Evolutionary conservation across 1,140 invertebrate species (phyloP), one percentile per base, ranked within the genome.

Genomic region (Ruditapes philippinarum): DNA sequence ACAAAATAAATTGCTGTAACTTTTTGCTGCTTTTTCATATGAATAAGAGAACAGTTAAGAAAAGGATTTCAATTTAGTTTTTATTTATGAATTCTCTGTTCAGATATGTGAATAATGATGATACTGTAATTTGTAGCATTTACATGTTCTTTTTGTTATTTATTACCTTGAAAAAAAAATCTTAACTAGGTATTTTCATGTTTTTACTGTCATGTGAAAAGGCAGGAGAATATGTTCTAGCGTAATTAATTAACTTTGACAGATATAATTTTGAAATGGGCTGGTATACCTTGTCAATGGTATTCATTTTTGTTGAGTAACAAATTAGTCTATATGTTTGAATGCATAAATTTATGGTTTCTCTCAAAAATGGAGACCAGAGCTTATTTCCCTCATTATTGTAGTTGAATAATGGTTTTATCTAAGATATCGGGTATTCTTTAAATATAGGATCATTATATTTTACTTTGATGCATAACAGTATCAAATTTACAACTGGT

Each of bases 321-420:
- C 45, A 33, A 49, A 79, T 79, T 54, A 79, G 76, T 79, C 49
- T 57, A 49, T 28, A 79, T 54, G 42, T 79, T 57, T 79, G 49
- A 79, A 79, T 79, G 49, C 25, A 57, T 33, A 33, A 60, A 79
- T 49, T 49, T 79, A 79, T 79, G n/a, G 45, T 14, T 79, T 79
- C 49, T 19, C 49, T 79, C 68, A 73, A 73, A 73, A 73, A 31
- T 9, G 68, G 68, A 73, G 68, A 40, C 68, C 36, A 22, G 22
- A 38, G 40, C 40, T 38, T 38, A 25, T 45, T 45, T 38, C 28
- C 7, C 40, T 11, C 36, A 40, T 40, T 40, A 40, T 73, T 73
- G 0, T 25, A 36, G 36, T 73, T 73, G 68, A 73, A 38, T 73
- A 73, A 73, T 73, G 68, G 40, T 45, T 73, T n/a, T 73, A 73